Evolutionary conservation across 2,888 invertebrate species (phyloP), one percentile per base, ranked within the genome.

Genomic region (Agriopis aurantiaria): DNA sequence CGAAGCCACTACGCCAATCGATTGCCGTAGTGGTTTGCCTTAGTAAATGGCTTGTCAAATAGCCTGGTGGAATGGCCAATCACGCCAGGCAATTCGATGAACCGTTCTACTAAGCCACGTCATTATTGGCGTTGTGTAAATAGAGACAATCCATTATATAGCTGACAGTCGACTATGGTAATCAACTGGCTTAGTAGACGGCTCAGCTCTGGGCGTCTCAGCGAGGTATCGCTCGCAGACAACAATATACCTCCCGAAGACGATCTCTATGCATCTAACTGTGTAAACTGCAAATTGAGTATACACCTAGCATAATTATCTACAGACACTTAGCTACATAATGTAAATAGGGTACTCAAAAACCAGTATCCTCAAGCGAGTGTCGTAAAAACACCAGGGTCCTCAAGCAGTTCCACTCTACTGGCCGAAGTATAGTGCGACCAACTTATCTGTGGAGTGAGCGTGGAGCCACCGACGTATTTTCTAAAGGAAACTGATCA

Each of bases 321-420:
- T 43, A 67, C 51, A 59, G n/a, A 67, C 12, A 62, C 64, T 67
- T 67, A 60, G 55, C 56, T 61, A 60, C n/a, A 51, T 59, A 65
- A 66, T 71, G 67, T 69, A 67, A 67, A 59, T 73, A 69, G 59
- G 58, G 59, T 69, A 64, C 72, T 67, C 57, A 53, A 59, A 61
- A 69, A 71, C 71, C 59, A 65, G 51, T 55, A 55, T 65, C 59
- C 46, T 68, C 64, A 48, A 58, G 58, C 52, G 63, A 71, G 75
- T 68, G 59, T 59, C 55, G 52, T 56, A 80, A 80, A 77, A 78
- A 78, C 73, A 75, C 57, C 77, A 76, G 71, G 65, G 76, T 73
- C 74, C 75, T 77, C 73, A 72, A 74, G 68, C 72, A 72, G 79
- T 81, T 82, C 80, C 79, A 81, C 79, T 79, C 80, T 73, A 71